Conservation (phyloP, 2,888 invertebrate genomes). For the Metallyticus violacea region DNA sequence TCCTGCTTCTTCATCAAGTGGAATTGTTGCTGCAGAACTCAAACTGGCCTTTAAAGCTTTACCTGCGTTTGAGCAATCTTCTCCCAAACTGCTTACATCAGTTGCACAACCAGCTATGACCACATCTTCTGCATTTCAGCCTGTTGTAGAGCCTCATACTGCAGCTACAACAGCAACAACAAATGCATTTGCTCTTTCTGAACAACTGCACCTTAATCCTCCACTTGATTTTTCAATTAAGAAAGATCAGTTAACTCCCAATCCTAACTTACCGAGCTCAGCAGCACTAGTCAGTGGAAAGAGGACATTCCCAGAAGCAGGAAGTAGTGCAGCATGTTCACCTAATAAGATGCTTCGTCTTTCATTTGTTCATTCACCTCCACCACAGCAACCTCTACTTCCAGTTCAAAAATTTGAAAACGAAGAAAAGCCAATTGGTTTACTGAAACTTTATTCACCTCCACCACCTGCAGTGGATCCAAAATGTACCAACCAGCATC, state of each 20-base stretch:
- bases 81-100: not conserved
- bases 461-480: not conserved
- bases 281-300: not conserved
- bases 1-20: not conserved
- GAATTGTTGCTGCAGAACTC: not conserved
- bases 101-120: not conserved
- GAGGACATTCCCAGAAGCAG: not conserved
- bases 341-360: not conserved
- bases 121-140: not conserved
- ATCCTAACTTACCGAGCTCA: not conserved
- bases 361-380: not conserved
- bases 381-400: not conserved
- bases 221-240: conserved; percentile 1
- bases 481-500: not conserved
- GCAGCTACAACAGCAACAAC: not conserved
- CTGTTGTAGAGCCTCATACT: not conserved
- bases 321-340: not conserved
- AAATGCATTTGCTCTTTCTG: not conserved
- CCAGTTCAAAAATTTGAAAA: not conserved
- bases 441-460: not conserved
- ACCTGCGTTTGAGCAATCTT: not conserved
- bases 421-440: not conserved
- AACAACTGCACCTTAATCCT: not conserved
- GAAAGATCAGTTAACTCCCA: not conserved
- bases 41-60: conserved; percentile 2